phyloP scores from a whole-genome alignment of 2,797 vertebrate species.

The Neoniphon sammara region DNA sequence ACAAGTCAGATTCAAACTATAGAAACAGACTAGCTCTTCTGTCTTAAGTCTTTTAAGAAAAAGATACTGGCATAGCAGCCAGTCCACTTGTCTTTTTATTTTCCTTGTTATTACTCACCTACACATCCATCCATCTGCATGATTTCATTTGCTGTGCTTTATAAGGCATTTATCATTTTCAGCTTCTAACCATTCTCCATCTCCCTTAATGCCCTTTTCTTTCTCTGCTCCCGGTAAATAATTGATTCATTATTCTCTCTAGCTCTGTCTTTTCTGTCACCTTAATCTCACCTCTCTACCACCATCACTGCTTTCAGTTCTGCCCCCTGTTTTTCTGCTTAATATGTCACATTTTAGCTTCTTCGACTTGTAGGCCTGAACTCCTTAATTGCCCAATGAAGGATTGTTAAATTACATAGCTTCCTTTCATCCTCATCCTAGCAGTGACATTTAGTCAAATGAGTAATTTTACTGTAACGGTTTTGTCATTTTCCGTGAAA shows the following conservation, averaged over 20 bases:
- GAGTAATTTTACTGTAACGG: constrained; percentile 50
- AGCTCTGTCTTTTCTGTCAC: constrained; percentile 34
- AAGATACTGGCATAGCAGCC: neutral
- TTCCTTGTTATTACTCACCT: neutral
- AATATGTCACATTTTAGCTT: constrained; percentile 54
- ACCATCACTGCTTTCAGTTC: constrained; percentile 45
- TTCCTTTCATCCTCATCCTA: constrained; percentile 37
- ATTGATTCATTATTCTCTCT: constrained; percentile 72
- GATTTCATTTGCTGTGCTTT: constrained; percentile 41
- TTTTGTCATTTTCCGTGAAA: constrained; percentile 50
- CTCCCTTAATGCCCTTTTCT: constrained; percentile 58
- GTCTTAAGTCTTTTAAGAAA: constrained; percentile 25
- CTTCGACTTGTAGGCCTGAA: constrained; percentile 44
- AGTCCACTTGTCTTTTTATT: constrained; percentile 24
- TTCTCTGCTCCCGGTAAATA: constrained; percentile 63
- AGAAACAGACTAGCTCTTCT: constrained; percentile 27
- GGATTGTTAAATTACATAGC: constrained; percentile 57
- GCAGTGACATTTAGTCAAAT: constrained; percentile 75
- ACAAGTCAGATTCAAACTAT: constrained; percentile 43
- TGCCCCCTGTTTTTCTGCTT: constrained; percentile 50
- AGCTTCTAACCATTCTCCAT: constrained; percentile 36
- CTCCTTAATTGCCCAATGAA: constrained; percentile 68
- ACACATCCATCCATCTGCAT: constrained; percentile 6
- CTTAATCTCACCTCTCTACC: constrained; percentile 57
- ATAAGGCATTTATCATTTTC: constrained; percentile 47